Conservation (phyloP, 2,113 vertebrate species). For the Ceyx cyanopectus region DNA sequence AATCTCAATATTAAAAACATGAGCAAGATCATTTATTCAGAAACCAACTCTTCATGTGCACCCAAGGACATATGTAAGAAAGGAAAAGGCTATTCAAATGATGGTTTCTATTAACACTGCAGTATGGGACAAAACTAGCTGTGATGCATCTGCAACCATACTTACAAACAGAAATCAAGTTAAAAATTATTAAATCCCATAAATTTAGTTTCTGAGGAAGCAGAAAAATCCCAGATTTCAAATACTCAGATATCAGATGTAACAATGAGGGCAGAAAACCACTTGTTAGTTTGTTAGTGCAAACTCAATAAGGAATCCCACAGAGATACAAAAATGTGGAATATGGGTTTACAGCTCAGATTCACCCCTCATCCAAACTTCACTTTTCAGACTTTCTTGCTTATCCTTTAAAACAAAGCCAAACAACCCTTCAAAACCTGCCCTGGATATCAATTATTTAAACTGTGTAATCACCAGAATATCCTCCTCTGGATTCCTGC, state of each 20-base stretch:
- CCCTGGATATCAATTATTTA: neutral
- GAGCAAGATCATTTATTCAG: neutral
- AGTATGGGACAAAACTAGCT: neutral
- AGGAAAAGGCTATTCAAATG: neutral
- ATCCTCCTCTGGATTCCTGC: constrained; percentile 21
- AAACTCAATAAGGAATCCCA: neutral
- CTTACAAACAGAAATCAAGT: neutral
- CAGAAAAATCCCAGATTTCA: neutral
- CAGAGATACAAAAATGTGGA: neutral
- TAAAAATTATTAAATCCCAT: neutral
- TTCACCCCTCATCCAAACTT: neutral
- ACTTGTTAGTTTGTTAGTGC: neutral
- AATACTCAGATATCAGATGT: neutral
- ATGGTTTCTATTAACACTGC: neutral
- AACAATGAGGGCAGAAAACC: neutral
- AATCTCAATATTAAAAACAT: neutral
- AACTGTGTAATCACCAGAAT: constrained; percentile 52
- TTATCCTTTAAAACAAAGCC: neutral
- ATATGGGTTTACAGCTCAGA: neutral
- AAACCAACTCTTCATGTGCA: neutral
- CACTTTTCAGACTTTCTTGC: neutral
- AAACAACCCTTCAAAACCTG: neutral
- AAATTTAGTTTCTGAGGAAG: neutral
- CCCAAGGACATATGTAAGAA: too few species aligned
- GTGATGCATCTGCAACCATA: neutral